These are phyloP conservation scores for Leucosticte australis DNA, from an alignment of 2,113 vertebrate genomes.

Conservation along the genomic window DNA sequence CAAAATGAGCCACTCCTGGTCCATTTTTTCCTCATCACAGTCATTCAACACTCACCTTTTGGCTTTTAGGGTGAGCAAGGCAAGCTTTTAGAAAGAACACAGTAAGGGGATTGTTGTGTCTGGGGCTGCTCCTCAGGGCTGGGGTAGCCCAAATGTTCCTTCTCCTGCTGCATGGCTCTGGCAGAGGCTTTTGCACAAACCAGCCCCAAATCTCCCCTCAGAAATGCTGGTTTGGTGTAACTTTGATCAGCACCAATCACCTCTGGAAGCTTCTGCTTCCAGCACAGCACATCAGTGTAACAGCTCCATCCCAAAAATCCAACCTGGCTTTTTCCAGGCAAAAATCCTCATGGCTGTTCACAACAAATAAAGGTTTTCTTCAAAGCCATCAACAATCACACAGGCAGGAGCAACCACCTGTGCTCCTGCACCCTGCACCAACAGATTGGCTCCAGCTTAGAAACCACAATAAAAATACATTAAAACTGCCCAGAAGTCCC, in stretches of 20 bases:
- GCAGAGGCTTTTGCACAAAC: neutral
- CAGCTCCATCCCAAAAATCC: fast-evolving
- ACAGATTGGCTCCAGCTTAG: neutral
- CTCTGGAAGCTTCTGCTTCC: neutral
- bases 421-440: neutral
- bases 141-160: neutral
- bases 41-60: neutral
- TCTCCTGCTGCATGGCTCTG: neutral
- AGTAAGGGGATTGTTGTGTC: neutral
- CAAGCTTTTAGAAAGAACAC: neutral
- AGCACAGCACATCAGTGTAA: neutral
- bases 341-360: neutral
- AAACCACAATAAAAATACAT: neutral
- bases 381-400: neutral
- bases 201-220: neutral
- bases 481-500: neutral
- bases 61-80: neutral
- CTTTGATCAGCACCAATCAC: neutral
- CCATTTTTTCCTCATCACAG: neutral
- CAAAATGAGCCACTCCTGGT: neutral
- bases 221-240: neutral
- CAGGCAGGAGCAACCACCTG: neutral
- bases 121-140: neutral
- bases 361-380: neutral
- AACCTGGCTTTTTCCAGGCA: neutral